Percentiles rank a stretch among this genome's conserved stretches.
Evolutionary conservation across 2,888 invertebrate genomes (phyloP).

Genomic region (Drosophila recens): DNA sequence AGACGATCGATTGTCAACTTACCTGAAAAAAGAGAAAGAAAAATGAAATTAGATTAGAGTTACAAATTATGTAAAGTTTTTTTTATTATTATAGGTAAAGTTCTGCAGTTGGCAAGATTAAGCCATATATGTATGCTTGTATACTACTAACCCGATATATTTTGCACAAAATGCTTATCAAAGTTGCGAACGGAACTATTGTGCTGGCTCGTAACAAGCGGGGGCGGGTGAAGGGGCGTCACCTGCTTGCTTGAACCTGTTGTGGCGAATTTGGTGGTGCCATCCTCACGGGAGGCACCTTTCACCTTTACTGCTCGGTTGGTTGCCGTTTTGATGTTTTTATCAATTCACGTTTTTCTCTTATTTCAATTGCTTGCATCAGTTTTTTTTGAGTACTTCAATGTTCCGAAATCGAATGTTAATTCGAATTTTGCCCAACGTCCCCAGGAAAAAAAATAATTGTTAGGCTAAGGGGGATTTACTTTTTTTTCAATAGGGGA

Average conservation of each 20-base stretch:
- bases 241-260: background rate
- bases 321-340: constrained; percentile 29
- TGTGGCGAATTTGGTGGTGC: constrained; percentile 14
- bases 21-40: constrained; percentile 57
- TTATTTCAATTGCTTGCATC: background rate
- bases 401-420: constrained; percentile 10
- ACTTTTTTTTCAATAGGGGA: constrained; percentile 13
- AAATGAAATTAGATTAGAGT: constrained; percentile 1
- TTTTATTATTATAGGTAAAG: background rate
- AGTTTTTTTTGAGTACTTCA: background rate
- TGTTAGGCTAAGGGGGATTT: background rate
- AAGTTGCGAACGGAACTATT: constrained; percentile 18
- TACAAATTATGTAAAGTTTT: background rate
- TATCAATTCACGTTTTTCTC: background rate
- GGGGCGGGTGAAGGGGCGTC: background rate
- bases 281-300: constrained; percentile 33
- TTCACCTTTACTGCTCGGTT: constrained; percentile 37
- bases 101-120: background rate
- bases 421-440: constrained; percentile 23
- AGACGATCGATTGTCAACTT: constrained; percentile 49
- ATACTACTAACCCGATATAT: constrained; percentile 51
- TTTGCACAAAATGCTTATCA: constrained; percentile 51
- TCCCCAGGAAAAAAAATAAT: constrained; percentile 5
- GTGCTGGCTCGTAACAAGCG: background rate
- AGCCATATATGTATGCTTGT: too few relatives aligned